A percentile compares a stretch with the other conserved stretches of the same genome.
Conservation (phyloP, 2,113 vertebrate genomes). For the Pithys albifrons region DNA sequence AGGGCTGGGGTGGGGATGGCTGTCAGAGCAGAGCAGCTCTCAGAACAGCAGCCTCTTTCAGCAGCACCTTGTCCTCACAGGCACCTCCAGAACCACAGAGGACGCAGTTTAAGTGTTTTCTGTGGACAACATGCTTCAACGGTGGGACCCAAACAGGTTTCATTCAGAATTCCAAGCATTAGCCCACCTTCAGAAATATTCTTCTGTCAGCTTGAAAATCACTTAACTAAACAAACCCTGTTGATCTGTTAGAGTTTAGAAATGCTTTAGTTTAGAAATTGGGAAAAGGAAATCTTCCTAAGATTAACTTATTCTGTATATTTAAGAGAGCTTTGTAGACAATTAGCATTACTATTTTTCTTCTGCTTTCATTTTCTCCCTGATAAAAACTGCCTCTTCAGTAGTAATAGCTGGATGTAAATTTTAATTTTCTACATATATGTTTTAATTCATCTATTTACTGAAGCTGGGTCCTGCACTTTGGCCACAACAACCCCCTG, state of each 20-base stretch:
- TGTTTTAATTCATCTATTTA: not conserved
- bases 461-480: too few relatives aligned
- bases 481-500: too few relatives aligned
- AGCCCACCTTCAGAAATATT: not conserved
- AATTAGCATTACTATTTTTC: not conserved
- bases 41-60: not conserved
- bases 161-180: not conserved
- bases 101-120: not conserved
- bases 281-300: not conserved
- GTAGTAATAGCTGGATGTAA: not conserved
- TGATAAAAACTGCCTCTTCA: not conserved
- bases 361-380: not conserved
- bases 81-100: not conserved
- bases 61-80: not conserved
- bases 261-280: not conserved
- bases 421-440: not conserved
- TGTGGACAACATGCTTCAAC: not conserved
- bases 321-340: not conserved
- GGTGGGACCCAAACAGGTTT: not conserved
- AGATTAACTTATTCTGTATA: not conserved
- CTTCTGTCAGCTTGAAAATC: not conserved
- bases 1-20: not conserved
- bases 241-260: not conserved
- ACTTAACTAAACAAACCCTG: not conserved
- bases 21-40: not conserved